phyloP scores from a whole-genome alignment of 2,888 invertebrate species.

The Nomada goodeniana region DNA sequence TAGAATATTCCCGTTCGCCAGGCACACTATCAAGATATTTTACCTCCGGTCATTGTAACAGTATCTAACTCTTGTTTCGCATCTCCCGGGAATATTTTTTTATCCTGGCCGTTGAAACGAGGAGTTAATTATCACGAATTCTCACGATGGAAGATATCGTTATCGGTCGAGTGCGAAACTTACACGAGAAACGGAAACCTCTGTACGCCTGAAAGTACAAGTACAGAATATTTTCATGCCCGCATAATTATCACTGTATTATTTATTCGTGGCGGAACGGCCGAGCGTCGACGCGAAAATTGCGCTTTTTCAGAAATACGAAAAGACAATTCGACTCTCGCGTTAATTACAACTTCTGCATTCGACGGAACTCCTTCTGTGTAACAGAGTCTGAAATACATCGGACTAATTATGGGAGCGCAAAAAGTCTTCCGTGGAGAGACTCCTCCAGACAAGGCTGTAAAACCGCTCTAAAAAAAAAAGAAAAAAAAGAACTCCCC shows the following conservation, averaged over 20 bases:
- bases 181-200: no score
- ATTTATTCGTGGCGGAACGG: neutral
- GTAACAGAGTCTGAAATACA: conserved; percentile 7
- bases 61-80: conserved; percentile 8
- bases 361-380: neutral
- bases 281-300: neutral
- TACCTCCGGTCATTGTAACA: conserved; percentile 19
- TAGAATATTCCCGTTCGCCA: neutral
- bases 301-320: neutral
- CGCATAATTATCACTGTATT: no score
- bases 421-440: conserved; percentile 8
- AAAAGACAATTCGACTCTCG: conserved; percentile 3
- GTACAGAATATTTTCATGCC: no score
- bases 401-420: conserved; percentile 24
- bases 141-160: conserved; percentile 3
- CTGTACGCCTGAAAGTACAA: no score
- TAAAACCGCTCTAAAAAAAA: neutral
- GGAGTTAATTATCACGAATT: conserved; percentile 2
- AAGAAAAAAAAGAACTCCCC: neutral
- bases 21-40: neutral
- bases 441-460: conserved; percentile 16
- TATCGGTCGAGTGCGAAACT: neutral
- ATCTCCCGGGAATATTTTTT: conserved; percentile 5
- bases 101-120: neutral
- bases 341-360: conserved; percentile 16